These are phyloP conservation scores for Karalla daura DNA, from an alignment of 2,797 vertebrate genomes.

Conservation along the genomic window DNA sequence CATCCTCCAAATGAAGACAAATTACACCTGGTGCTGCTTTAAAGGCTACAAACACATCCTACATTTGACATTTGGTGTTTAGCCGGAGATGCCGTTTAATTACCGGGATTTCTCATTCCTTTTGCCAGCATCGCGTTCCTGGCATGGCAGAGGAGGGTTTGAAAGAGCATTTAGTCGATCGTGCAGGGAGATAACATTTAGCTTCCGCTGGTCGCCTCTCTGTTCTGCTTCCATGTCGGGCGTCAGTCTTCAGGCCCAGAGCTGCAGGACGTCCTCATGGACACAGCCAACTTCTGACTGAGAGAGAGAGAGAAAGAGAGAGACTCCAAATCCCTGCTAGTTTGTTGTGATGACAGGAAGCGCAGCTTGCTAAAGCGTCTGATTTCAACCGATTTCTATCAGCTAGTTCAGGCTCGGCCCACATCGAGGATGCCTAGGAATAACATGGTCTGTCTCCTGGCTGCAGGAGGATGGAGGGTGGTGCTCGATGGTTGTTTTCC, in stretches of 20 bases:
- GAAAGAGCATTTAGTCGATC: no score
- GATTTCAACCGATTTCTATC: background rate
- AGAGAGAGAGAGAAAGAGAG: no score
- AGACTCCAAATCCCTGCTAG: background rate
- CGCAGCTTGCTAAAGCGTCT: no score
- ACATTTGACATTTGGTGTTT: background rate
- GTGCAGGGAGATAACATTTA: background rate
- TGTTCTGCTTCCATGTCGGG: background rate
- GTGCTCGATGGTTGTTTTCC: constrained; percentile 8
- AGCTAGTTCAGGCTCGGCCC: background rate
- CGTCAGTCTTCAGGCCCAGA: background rate
- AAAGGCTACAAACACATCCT: no score
- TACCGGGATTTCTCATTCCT: background rate
- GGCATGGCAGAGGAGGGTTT: background rate
- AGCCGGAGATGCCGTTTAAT: no score
- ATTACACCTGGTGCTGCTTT: background rate
- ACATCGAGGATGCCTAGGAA: constrained; percentile 56
- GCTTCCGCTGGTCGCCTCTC: background rate
- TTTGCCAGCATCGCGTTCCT: background rate
- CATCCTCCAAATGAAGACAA: background rate
- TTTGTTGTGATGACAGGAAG: no score
- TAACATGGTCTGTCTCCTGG: constrained; percentile 54
- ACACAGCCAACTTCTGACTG: background rate
- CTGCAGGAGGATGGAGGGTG: no score
- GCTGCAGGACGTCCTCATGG: background rate